Evolutionary conservation across 2,888 invertebrate species (phyloP).

Genomic region (Allygus modestus): DNA sequence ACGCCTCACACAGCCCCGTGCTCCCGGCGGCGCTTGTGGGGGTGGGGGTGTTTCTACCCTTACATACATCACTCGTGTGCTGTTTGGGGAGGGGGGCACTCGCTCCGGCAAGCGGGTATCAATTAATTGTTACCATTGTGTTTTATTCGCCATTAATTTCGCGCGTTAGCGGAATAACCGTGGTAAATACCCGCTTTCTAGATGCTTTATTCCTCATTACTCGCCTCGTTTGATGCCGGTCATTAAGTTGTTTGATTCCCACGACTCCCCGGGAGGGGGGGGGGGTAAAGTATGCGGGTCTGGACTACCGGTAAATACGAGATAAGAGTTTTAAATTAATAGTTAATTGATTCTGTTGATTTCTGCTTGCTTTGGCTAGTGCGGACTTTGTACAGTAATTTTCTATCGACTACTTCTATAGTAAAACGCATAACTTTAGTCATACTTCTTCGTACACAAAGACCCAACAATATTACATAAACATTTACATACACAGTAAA

Average conservation of each 20-base stretch:
- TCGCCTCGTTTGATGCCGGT: slow-evolving; percentile 29
- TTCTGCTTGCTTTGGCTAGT: no score
- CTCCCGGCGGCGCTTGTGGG: neutral
- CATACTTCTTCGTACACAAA: no score
- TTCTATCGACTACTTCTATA: no score
- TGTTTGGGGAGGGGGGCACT: neutral
- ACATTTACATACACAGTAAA: no score
- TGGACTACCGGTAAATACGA: neutral
- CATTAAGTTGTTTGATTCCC: neutral
- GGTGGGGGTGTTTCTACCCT: neutral
- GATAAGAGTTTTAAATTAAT: slow-evolving; percentile 6
- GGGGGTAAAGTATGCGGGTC: slow-evolving; percentile 1
- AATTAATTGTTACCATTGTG: slow-evolving; percentile 51
- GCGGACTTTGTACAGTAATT: no score
- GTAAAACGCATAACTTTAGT: no score
- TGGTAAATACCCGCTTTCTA: slow-evolving; percentile 25
- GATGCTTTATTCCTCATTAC: slow-evolving; percentile 20
- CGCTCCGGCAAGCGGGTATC: neutral
- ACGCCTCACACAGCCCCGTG: neutral
- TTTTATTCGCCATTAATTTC: slow-evolving; percentile 31
- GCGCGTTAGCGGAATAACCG: slow-evolving; percentile 27
- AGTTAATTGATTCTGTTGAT: no score
- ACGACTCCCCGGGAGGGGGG: neutral
- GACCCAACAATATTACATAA: no score
- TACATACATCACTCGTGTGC: neutral